Percentiles rank a stretch among this genome's conserved stretches.
These are phyloP conservation scores for Stramonita haemastoma DNA, from an alignment of 2,888 invertebrate genomes.

Conservation along the genomic window DNA sequence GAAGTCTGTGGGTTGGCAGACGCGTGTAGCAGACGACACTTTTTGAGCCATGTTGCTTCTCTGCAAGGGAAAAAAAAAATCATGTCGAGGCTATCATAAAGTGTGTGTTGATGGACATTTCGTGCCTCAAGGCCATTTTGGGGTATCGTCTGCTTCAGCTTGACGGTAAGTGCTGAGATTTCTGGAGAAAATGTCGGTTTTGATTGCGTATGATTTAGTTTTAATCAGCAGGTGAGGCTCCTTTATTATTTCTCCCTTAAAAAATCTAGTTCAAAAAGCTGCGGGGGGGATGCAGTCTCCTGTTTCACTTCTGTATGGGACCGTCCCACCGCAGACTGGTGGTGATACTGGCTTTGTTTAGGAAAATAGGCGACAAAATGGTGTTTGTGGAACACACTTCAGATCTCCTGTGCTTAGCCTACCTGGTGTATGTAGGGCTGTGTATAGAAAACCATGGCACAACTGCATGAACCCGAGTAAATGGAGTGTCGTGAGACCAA, in stretches of 20 bases:
- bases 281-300: too few relatives aligned
- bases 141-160: neutral
- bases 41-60: neutral
- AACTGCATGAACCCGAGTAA: too few relatives aligned
- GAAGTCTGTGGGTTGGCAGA: neutral
- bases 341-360: too few relatives aligned
- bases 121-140: neutral
- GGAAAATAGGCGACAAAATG: too few relatives aligned
- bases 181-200: neutral
- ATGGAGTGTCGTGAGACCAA: too few relatives aligned
- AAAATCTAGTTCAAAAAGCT: too few relatives aligned
- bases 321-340: neutral
- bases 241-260: neutral
- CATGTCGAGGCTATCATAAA: neutral
- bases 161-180: neutral
- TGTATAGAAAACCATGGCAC: too few relatives aligned
- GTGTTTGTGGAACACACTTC: too few relatives aligned
- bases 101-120: neutral
- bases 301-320: neutral
- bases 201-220: neutral
- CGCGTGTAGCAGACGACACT: constrained; percentile 13
- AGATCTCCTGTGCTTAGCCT: too few relatives aligned
- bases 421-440: too few relatives aligned
- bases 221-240: neutral
- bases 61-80: neutral